Conservation (phyloP, 2,113 vertebrate species). For the Pagrus major region DNA sequence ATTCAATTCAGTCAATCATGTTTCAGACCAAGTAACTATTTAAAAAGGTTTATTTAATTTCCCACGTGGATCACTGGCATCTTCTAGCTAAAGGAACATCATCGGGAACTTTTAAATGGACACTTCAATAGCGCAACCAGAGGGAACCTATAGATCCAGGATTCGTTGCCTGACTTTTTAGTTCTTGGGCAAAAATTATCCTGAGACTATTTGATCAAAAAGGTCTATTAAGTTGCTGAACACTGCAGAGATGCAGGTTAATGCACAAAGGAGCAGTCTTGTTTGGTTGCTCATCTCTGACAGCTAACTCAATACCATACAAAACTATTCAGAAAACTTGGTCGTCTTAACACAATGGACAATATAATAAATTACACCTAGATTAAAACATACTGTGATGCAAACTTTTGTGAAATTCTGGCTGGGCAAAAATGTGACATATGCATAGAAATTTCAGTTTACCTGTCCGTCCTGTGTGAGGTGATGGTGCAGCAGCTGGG, state of each 20-base stretch:
- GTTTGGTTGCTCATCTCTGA: not conserved
- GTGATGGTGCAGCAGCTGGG: conserved; percentile 94
- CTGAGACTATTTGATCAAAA: not conserved
- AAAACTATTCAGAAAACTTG: not conserved
- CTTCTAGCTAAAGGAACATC: not conserved
- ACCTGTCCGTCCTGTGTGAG: conserved; percentile 86
- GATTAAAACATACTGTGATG: too few relatives aligned
- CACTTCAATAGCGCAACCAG: not conserved
- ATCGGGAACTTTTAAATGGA: not conserved
- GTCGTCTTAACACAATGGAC: not conserved
- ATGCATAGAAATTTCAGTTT: not conserved
- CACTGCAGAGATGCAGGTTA: not conserved
- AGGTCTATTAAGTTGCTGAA: not conserved
- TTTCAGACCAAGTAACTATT: not conserved
- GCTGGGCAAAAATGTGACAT: not conserved
- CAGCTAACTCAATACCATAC: not conserved
- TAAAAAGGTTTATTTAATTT: not conserved
- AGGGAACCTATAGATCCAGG: not conserved
- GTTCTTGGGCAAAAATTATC: not conserved
- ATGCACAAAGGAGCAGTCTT: not conserved
- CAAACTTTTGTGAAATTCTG: not conserved
- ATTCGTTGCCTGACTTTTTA: not conserved
- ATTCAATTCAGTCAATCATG: not conserved
- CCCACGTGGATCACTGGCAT: too few relatives aligned
- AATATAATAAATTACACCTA: not conserved